Percentiles rank a stretch among this genome's conserved stretches.
phyloP scores from a whole-genome alignment of 64 coral and sea anemone genomes.

The Astreopora myriophthalma region DNA sequence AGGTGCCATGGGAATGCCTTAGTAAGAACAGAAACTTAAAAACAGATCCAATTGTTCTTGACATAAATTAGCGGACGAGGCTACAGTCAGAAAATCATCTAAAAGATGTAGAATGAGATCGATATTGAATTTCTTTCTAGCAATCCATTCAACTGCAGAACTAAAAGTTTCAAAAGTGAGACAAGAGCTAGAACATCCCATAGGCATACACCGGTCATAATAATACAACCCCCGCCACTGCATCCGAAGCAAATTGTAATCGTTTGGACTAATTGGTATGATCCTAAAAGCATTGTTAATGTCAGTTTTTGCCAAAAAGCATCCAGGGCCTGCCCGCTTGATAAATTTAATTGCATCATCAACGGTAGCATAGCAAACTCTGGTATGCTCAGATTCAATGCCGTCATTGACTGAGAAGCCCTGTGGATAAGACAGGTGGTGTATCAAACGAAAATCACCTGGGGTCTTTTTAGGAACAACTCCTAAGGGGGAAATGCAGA shows the following conservation, averaged over 20 bases:
- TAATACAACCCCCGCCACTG: not conserved
- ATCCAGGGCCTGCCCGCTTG: not conserved
- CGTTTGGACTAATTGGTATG: not conserved
- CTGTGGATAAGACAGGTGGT: not conserved
- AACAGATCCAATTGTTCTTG: no score
- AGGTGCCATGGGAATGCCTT: no score
- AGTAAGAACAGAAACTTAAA: no score
- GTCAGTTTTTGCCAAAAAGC: constrained; percentile 2
- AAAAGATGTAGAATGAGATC: not conserved
- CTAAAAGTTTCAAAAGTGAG: not conserved
- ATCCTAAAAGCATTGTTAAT: not conserved
- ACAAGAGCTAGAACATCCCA: constrained; percentile 17
- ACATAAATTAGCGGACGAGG: no score
- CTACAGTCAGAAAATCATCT: constrained; percentile 9
- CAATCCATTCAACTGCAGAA: constrained; percentile 6
- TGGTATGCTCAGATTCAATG: not conserved
- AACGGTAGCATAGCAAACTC: not conserved
- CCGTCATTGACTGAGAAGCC: constrained; percentile 6
- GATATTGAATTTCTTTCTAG: not conserved
- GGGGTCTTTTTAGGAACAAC: not conserved
- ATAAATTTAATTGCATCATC: not conserved
- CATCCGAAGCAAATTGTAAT: not conserved
- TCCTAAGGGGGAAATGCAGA: not conserved
- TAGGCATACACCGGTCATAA: not conserved
- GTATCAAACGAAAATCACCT: not conserved